Evolutionary conservation across 2,113 vertebrate genomes (phyloP).

Genomic region (Chamaea fasciata): DNA sequence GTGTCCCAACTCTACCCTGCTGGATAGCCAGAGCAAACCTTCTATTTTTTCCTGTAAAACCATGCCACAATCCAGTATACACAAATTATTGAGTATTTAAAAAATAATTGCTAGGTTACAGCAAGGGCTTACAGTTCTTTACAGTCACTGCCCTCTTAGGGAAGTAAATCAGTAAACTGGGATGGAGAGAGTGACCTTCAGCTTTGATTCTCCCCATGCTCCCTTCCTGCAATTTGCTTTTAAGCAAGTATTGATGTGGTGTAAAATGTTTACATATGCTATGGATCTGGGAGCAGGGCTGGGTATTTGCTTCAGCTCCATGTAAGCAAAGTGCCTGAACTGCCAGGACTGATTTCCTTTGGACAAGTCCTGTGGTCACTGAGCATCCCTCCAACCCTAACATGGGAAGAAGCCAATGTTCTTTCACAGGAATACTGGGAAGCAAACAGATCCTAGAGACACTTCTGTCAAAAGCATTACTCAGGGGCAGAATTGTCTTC

Average conservation of each 20-base stretch:
- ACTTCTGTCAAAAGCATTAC: neutral
- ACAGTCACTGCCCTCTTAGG: neutral
- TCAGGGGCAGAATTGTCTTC: neutral
- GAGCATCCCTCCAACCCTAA: neutral
- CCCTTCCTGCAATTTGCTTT: neutral
- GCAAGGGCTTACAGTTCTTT: neutral
- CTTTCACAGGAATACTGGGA: neutral
- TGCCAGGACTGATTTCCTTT: neutral
- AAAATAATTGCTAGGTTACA: neutral
- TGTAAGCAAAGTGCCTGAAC: neutral
- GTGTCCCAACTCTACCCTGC: neutral
- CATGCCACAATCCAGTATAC: neutral
- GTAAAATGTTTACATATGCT: neutral
- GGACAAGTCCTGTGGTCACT: neutral
- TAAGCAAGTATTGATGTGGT: neutral
- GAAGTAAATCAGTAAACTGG: neutral
- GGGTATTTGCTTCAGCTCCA: neutral
- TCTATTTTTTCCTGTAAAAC: neutral
- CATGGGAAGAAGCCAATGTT: fast-evolving
- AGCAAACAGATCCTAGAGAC: neutral
- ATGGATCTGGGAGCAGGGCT: neutral
- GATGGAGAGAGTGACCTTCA: neutral
- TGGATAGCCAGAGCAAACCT: neutral
- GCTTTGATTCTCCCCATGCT: neutral
- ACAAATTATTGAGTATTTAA: neutral